Conservation (phyloP, 2,113 vertebrate species). For the Pygoscelis adeliae region DNA sequence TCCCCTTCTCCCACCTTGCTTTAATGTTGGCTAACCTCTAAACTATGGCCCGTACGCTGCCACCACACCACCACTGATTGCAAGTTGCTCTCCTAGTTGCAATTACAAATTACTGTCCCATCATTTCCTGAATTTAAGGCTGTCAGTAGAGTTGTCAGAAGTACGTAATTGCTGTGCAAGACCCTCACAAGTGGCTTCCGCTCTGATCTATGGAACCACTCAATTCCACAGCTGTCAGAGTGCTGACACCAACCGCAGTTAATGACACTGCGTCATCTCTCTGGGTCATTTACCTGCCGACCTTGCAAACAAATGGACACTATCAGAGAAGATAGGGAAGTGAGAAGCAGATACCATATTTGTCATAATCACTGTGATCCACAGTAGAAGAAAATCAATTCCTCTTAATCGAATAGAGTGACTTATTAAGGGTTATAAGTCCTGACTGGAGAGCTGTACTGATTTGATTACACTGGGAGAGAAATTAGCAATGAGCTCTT, state of each 20-base stretch:
- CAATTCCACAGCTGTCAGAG: slow-evolving; percentile 78
- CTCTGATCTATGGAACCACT: slow-evolving; percentile 73
- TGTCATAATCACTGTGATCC: slow-evolving; percentile 86
- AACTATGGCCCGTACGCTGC: background rate
- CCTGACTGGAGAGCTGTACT: slow-evolving; percentile 73
- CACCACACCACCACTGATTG: background rate
- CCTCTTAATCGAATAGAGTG: slow-evolving; percentile 87
- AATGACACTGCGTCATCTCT: slow-evolving; percentile 75
- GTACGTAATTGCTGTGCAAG: slow-evolving; percentile 15
- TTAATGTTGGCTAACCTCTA: background rate
- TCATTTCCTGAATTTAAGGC: slow-evolving; percentile 14
- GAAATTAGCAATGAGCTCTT: slow-evolving; percentile 78
- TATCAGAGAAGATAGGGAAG: slow-evolving; percentile 21
- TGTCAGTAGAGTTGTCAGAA: slow-evolving; percentile 30
- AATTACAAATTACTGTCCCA: slow-evolving; percentile 26
- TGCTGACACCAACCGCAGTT: slow-evolving; percentile 83
- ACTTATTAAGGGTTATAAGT: slow-evolving; percentile 89
- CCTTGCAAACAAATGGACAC: slow-evolving; percentile 71
- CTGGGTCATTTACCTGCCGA: slow-evolving; percentile 66
- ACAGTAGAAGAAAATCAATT: slow-evolving; percentile 82
- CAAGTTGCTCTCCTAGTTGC: background rate
- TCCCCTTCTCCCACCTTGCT: background rate
- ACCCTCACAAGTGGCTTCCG: slow-evolving; percentile 49
- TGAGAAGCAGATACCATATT: slow-evolving; percentile 75
- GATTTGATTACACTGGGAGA: slow-evolving; percentile 80